These are phyloP conservation scores for Macheiramphus alcinus DNA, from an alignment of 2,113 vertebrate species.

Conservation along the genomic window DNA sequence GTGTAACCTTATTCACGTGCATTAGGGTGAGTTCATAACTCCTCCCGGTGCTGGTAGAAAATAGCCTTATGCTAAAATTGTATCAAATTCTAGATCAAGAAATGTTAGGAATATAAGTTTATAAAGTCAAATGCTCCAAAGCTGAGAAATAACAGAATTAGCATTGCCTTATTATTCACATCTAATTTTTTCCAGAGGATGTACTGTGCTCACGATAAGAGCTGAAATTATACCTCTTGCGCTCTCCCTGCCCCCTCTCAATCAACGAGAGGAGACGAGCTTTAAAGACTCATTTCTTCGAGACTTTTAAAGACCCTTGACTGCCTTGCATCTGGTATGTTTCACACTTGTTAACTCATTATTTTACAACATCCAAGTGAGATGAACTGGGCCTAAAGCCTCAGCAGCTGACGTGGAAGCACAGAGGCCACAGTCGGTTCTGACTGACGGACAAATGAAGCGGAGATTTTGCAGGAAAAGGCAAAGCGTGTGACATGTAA, in stretches of 20 bases:
- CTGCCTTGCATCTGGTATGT: background rate
- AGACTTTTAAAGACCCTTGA: background rate
- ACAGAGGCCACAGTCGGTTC: background rate
- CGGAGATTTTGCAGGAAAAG: background rate
- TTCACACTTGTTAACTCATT: background rate
- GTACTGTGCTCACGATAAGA: background rate
- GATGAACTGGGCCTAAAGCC: background rate
- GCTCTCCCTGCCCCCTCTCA: background rate
- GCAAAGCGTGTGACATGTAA: accelerated
- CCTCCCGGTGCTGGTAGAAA: background rate
- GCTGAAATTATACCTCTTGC: background rate
- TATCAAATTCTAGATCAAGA: background rate
- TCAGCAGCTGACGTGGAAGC: background rate
- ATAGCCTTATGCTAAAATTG: background rate
- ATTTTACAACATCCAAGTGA: background rate
- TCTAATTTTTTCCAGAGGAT: background rate
- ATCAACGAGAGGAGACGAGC: background rate
- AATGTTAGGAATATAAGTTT: background rate
- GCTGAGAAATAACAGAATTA: background rate
- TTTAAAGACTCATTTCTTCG: background rate
- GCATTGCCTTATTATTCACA: background rate
- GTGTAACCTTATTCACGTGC: background rate
- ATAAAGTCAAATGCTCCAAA: background rate
- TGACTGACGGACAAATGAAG: accelerated
- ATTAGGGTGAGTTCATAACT: background rate